Evolutionary conservation across 2,797 vertebrate species (phyloP), one percentile per base, ranked within the genome.

Genomic region (Aldrovandia affinis): DNA sequence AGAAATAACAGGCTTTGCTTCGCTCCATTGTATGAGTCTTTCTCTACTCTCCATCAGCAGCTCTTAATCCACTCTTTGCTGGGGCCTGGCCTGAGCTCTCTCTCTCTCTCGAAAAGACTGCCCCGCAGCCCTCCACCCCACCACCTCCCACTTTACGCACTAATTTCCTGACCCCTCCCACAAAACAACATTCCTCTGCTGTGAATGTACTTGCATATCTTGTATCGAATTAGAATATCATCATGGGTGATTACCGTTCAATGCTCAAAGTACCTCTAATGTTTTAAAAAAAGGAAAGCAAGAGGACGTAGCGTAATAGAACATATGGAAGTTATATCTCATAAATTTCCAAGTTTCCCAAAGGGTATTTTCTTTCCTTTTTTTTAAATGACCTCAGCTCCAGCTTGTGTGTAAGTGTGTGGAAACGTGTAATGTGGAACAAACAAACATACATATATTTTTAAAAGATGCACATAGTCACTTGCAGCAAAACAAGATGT

Each of bases 271-370:
- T 83, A 88, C 85, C 63, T 44, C 12, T 85, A 86, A 84, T 86
- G 85, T 89, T 89, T 82, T 88, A 86, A 91, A 92, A 44, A 70
- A 36, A 39, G 30, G 89, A 90, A 87, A 83, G 90, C 83, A 73
- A 89, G 92, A 89, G 90, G 87, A 91, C 93, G 55, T 90, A 91
- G 87, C 92, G 91, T 78, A 89, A 92, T 91, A 92, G 92, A 94
- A 94, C 89, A 94, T 92, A 87, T 93, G 90, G 93, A 94, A 93
- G 89, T 86, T 78, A 87, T 88, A 88, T 92, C 88, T 92, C 92
- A 92, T 89, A 84, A 92, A 91, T 89, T 90, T 93, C 92, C 90
- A 93, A 93, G 88, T 94, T 95, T 95, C 93, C 91, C 83, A 91
- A 85, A 85, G 28, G 36, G 1, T 42, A 4, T 73, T 33, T 87